Evolutionary conservation across 1,140 invertebrate genomes (phyloP).

Genomic region (Melitaea cinxia): DNA sequence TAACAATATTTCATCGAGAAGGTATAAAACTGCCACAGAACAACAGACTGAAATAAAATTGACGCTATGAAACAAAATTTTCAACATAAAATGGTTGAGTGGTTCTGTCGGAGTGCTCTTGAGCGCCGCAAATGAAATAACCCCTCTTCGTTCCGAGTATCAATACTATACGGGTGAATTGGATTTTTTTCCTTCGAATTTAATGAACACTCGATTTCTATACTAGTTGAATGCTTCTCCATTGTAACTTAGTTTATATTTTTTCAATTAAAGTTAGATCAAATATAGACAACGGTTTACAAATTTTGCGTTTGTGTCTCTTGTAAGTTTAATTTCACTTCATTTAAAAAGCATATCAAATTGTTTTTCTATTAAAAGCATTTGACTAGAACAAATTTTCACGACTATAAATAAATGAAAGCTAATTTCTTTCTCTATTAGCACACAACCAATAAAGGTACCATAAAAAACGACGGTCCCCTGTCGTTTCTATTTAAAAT

Average conservation of each 20-base stretch:
- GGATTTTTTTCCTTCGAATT: constrained; percentile 29
- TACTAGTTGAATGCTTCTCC: neutral
- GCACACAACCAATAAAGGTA: neutral
- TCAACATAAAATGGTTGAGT: constrained; percentile 39
- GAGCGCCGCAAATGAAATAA: constrained; percentile 40
- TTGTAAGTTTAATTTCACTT: too few species aligned
- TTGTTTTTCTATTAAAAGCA: too few species aligned
- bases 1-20: constrained; percentile 16
- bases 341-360: too few species aligned
- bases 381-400: too few species aligned
- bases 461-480: neutral
- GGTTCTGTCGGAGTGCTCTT: constrained; percentile 38
- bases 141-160: constrained; percentile 32
- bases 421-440: too few species aligned
- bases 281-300: too few species aligned
- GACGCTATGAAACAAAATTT: constrained; percentile 32
- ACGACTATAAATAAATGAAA: too few species aligned
- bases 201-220: constrained; percentile 22
- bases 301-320: too few species aligned
- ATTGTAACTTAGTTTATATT: neutral
- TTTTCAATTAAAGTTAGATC: neutral
- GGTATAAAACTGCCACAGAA: constrained; percentile 15
- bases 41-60: constrained; percentile 21
- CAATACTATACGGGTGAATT: constrained; percentile 25
- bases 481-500: neutral